phyloP scores from a whole-genome alignment of 2,113 vertebrate genomes.

The Oxygymnocypris stewartii region DNA sequence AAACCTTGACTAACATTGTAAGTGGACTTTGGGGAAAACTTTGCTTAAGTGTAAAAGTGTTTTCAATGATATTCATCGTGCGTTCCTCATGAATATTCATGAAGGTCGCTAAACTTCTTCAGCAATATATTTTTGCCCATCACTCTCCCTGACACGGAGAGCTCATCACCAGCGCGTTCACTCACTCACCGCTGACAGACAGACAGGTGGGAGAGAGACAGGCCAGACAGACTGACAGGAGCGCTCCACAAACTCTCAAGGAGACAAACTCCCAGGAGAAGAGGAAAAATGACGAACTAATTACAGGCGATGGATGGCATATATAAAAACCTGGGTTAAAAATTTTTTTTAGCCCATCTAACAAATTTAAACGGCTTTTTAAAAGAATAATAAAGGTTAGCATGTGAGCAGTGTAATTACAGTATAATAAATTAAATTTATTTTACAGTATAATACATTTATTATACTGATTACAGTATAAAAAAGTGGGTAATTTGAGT shows the following conservation, averaged over 20 bases:
- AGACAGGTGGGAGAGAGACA: constrained; percentile 32
- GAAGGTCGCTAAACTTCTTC: constrained; percentile 43
- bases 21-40: constrained; percentile 18
- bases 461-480: no score
- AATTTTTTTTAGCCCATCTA: neutral
- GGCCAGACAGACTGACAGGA: constrained; percentile 32
- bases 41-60: neutral
- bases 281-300: neutral
- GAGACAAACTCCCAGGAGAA: constrained; percentile 21
- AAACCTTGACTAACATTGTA: constrained; percentile 6
- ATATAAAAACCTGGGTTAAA: neutral
- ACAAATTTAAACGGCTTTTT: neutral
- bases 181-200: constrained; percentile 30
- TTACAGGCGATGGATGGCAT: constrained; percentile 5
- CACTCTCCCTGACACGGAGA: constrained; percentile 8
- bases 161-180: neutral
- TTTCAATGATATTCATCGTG: constrained; percentile 7
- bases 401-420: neutral
- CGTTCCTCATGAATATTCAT: constrained; percentile 20
- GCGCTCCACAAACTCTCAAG: constrained; percentile 3
- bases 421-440: no score
- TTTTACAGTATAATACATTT: no score
- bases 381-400: neutral
- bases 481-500: neutral
- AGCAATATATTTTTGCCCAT: constrained; percentile 16